phyloP scores from a whole-genome alignment of 2,113 vertebrate genomes.

The Aegotheles bennettii region DNA sequence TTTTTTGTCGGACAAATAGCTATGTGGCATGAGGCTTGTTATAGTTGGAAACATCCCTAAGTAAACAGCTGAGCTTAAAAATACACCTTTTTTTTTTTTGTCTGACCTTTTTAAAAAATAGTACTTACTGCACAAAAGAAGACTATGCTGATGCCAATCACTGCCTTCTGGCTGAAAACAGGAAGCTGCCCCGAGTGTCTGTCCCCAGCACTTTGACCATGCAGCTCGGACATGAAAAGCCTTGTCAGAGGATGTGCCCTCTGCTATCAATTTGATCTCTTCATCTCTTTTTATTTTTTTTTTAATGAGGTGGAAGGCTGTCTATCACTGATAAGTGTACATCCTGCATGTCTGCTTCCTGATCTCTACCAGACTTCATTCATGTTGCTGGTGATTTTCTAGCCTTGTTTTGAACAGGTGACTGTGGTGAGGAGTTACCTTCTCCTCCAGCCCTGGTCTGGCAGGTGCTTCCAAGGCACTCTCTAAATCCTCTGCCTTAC shows the following conservation, averaged over 20 bases:
- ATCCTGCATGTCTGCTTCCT: conserved; percentile 34
- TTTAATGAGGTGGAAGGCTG: conserved; percentile 4
- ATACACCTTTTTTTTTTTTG: conserved; percentile 26
- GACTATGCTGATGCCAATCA: conserved; percentile 36
- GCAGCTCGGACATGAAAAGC: background rate
- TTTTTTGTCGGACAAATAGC: conserved; percentile 34
- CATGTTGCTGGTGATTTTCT: background rate
- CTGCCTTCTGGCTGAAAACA: conserved; percentile 45
- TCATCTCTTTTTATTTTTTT: background rate
- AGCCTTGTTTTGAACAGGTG: background rate
- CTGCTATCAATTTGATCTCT: background rate
- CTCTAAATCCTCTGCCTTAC: background rate
- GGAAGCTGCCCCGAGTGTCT: conserved; percentile 26
- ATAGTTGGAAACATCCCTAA: conserved; percentile 71
- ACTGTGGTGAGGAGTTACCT: background rate
- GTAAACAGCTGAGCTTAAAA: conserved; percentile 74
- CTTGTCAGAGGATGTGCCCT: background rate
- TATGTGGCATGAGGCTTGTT: conserved; percentile 66
- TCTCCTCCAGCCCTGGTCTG: background rate
- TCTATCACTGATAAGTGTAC: background rate
- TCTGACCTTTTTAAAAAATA: conserved; percentile 38
- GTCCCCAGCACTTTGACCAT: conserved; percentile 8
- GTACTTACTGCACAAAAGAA: conserved; percentile 48
- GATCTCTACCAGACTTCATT: background rate
- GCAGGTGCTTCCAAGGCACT: background rate